phyloP scores from a whole-genome alignment of 2,888 invertebrate genomes.

The Lingula anatina region DNA sequence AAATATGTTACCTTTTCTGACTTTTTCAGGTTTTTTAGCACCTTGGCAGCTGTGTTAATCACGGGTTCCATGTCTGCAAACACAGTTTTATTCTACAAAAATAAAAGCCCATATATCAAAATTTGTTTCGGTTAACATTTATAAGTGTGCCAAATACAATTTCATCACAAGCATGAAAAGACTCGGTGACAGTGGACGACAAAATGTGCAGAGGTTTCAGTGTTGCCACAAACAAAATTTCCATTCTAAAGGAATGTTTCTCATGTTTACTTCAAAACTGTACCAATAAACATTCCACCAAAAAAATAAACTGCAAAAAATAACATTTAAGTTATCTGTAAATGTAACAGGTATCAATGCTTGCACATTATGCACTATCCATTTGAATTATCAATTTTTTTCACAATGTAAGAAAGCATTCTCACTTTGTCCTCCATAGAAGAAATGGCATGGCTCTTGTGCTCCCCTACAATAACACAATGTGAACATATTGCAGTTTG shows the following conservation, averaged over 20 bases:
- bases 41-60: constrained; percentile 23
- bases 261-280: too few relatives aligned
- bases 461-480: constrained; percentile 46
- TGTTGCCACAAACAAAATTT: too few relatives aligned
- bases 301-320: too few relatives aligned
- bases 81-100: constrained; percentile 25
- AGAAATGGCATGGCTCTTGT: constrained; percentile 43
- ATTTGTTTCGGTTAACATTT: too few relatives aligned
- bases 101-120: too few relatives aligned
- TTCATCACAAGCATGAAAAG: neutral
- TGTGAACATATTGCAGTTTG: constrained; percentile 39
- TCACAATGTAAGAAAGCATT: neutral
- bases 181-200: constrained; percentile 4
- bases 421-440: constrained; percentile 45
- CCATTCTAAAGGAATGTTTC: too few relatives aligned
- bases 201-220: too few relatives aligned
- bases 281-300: too few relatives aligned
- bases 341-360: too few relatives aligned
- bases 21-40: constrained; percentile 21
- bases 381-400: too few relatives aligned
- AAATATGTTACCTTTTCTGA: constrained; percentile 22
- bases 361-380: too few relatives aligned
- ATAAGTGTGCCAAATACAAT: neutral
- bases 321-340: too few relatives aligned
- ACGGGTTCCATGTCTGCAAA: constrained; percentile 29